Evolutionary conservation across 92 coral and sea anemone genomes (phyloP), one percentile per base, ranked within the genome.

Genomic region (Galaxea fascicularis): DNA sequence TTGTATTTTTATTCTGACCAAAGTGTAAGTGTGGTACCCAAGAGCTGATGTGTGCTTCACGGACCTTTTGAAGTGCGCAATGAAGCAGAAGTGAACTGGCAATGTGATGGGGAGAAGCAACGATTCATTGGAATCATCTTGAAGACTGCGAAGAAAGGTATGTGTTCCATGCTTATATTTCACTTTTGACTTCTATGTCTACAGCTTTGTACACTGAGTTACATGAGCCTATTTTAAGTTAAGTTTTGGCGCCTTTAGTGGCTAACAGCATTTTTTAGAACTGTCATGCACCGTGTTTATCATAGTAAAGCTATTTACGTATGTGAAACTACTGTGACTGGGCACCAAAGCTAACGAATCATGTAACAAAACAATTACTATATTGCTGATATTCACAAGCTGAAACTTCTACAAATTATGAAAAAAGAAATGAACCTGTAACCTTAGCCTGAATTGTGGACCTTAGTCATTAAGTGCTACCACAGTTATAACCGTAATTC

Each of bases 71-170:
- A 58, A 46, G 70, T 64, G 18, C 73, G 84, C 45, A 76, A 26
- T 25, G 93, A 90, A 49, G 91, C 81, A 26, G 91, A 90, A 25
- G 88, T 90, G 4, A 35, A 46, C 47, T 90, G 88, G 89, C 44
- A 58, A 69, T 59, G 73, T 12, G 46, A 58, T 76, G 53, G 69
- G 22, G 20, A 59, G n/a, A 76, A 59, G 52, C 88, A 87, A 60
- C 47, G 89, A 30, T 85, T 85, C 65, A 90, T 90, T 59, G 85
- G 88, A 10, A 88, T 76, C 12, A 79, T 79, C 76, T 79, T 79
- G 56, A 41, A n/a, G n/a, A n/a, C n/a, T n/a, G n/a, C n/a, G n/a
- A n/a, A n/a, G n/a, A n/a, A n/a, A n/a, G n/a, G n/a, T 52, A 87
- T 87, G 24, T 62, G 54, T 14, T 77, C 27, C 64, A 85, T 27